These are phyloP conservation scores for Nasalis larvatus DNA, from an alignment of 2,113 vertebrate species.

Conservation along the genomic window DNA sequence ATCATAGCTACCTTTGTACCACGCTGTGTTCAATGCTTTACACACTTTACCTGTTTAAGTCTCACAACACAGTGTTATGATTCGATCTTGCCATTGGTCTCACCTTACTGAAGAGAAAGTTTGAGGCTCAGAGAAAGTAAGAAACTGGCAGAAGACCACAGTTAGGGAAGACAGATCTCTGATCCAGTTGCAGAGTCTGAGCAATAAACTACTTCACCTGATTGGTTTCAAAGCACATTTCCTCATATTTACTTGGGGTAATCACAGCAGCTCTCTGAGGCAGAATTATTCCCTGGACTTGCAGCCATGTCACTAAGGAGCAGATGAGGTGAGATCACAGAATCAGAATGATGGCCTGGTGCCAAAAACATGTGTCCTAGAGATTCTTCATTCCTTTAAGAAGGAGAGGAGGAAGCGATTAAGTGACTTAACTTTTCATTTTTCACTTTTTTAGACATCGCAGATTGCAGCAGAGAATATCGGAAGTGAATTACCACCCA, in stretches of 20 bases:
- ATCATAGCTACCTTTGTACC: neutral
- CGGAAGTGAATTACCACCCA: constrained; percentile 84
- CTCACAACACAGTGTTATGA: accelerated
- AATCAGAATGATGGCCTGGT: neutral
- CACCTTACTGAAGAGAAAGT: neutral
- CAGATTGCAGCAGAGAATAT: constrained; percentile 81
- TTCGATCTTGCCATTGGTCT: neutral
- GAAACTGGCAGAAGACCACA: neutral
- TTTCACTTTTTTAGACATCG: constrained; percentile 71
- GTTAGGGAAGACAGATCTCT: neutral
- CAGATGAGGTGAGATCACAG: neutral
- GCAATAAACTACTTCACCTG: neutral
- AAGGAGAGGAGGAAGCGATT: neutral
- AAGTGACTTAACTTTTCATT: neutral
- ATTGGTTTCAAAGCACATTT: neutral
- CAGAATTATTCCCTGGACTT: neutral
- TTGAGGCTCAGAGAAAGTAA: neutral
- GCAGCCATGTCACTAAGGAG: neutral
- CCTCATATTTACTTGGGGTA: neutral
- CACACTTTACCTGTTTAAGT: neutral
- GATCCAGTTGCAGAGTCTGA: no score
- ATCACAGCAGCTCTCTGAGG: neutral
- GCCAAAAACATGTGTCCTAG: neutral
- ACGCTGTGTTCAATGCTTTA: neutral
- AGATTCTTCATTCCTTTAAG: constrained; percentile 65